Conservation (phyloP, 2,888 invertebrate genomes). For the Scrobipalpa atriplicella region DNA sequence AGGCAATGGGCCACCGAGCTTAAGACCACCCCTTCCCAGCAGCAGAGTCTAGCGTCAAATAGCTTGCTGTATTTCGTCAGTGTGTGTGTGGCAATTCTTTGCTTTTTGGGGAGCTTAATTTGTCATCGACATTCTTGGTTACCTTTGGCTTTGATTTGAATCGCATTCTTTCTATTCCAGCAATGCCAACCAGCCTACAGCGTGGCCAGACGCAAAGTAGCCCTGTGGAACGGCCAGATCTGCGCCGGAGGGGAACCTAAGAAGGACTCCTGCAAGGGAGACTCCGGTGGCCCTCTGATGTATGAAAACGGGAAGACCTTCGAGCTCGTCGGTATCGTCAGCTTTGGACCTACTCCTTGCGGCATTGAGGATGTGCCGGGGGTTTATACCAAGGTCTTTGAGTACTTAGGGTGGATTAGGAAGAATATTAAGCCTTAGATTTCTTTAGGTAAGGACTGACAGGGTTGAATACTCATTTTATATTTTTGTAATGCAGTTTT, state of each 20-base stretch:
- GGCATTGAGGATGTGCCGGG: constrained; percentile 84
- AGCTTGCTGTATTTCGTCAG: too few relatives aligned
- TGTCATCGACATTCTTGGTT: too few relatives aligned
- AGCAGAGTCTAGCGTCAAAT: too few relatives aligned
- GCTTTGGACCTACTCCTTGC: constrained; percentile 84
- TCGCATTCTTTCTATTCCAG: constrained; percentile 39
- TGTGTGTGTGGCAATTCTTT: too few relatives aligned
- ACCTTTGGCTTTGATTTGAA: background rate
- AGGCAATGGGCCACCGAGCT: too few relatives aligned
- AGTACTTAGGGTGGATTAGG: constrained; percentile 83
- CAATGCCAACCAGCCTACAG: constrained; percentile 49
- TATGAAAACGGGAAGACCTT: constrained; percentile 48
- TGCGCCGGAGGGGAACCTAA: constrained; percentile 84
- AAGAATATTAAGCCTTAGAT: constrained; percentile 53
- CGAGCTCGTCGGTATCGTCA: constrained; percentile 80
- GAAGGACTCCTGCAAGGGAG: constrained; percentile 84
- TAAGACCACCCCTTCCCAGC: too few relatives aligned
- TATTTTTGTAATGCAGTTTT: background rate
- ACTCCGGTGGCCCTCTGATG: constrained; percentile 86
- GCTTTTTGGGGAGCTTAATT: too few relatives aligned
- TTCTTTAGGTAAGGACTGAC: background rate
- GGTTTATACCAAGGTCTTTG: constrained; percentile 83
- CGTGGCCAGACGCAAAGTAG: constrained; percentile 37
- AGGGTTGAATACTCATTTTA: constrained; percentile 1
- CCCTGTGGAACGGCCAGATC: constrained; percentile 58